phyloP scores from a whole-genome alignment of 1,140 invertebrate species.

The Habropoda laboriosa region DNA sequence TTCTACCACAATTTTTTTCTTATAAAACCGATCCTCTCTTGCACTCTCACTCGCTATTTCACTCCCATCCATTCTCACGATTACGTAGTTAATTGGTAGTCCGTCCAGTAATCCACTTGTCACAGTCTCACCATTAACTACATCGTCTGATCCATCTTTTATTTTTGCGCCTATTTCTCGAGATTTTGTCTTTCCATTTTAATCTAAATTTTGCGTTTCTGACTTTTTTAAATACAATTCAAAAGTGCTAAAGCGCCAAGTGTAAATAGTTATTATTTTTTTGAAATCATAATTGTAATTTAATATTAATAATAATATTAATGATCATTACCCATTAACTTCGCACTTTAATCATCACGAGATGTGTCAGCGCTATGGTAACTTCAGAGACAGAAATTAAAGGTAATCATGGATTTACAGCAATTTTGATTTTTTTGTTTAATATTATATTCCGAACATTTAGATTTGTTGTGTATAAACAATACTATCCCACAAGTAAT shows the following conservation, averaged over 20 bases:
- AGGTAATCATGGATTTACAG: slow-evolving; percentile 45
- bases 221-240: slow-evolving; percentile 56
- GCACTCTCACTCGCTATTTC: slow-evolving; percentile 65
- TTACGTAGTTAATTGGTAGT: slow-evolving; percentile 65
- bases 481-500: slow-evolving; percentile 27
- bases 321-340: slow-evolving; percentile 59
- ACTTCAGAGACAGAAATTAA: slow-evolving; percentile 74
- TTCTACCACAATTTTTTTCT: slow-evolving; percentile 73
- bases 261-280: slow-evolving; percentile 58
- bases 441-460: slow-evolving; percentile 57
- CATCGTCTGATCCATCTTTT: slow-evolving; percentile 51
- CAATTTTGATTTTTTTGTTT: slow-evolving; percentile 55
- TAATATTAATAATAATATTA: slow-evolving; percentile 67
- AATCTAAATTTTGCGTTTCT: slow-evolving; percentile 59
- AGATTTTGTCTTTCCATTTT: slow-evolving; percentile 44
- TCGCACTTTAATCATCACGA: slow-evolving; percentile 62
- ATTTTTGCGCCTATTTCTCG: slow-evolving; percentile 54
- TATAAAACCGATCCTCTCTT: slow-evolving; percentile 73
- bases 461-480: slow-evolving; percentile 19
- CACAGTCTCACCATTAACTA: slow-evolving; percentile 66
- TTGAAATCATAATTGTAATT: slow-evolving; percentile 66
- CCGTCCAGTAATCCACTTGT: slow-evolving; percentile 49
- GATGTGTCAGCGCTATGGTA: slow-evolving; percentile 65
- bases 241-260: slow-evolving; percentile 70
- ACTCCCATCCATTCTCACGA: slow-evolving; percentile 65